Evolutionary conservation across 1,140 invertebrate species (phyloP), one percentile per base, ranked within the genome.

Genomic region (Microvelia longipes): DNA sequence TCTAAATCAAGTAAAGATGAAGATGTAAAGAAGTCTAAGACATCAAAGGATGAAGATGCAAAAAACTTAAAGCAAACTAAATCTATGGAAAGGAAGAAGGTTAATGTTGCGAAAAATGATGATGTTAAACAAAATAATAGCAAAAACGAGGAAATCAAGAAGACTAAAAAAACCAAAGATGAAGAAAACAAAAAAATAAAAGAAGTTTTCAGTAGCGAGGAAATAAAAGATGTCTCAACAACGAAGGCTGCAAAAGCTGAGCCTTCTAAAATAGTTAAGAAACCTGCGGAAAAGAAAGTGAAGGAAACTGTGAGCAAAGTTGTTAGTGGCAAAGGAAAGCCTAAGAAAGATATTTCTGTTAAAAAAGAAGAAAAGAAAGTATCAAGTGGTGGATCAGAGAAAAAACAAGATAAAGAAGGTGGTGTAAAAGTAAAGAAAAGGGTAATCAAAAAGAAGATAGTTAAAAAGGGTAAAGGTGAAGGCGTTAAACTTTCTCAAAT

Each of bases 401-500:
- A n/a, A n/a, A n/a, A n/a, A n/a, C n/a, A n/a, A n/a, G n/a, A n/a
- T n/a, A n/a, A n/a, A n/a, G n/a, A n/a, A n/a, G n/a, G n/a, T n/a
- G n/a, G n/a, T n/a, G n/a, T n/a, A n/a, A n/a, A n/a, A n/a, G n/a
- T n/a, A n/a, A 78, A 68, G 61, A 69, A 27, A 64, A 25, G 28
- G 11, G 62, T 25, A 73, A 74, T 24, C 70, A 77, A 69, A 73
- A 77, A 69, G 66, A 25, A 70, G 50, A 65, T 73, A 70, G 11
- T 35, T 62, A 50, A 13, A 66, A 70, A 76, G 75, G 68, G 74
- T 79, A 15, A 35, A 67, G 65, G 69, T 77, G 70, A 71, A 73
- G 74, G 15, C 78, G 80, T 2, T 80, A 83, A 74, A 78, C 79
- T 29, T 75, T 78, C 26, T 70, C 81, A 81, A 2, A 85, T 85